phyloP scores from a whole-genome alignment of 2,888 invertebrate species.

The Acleris cristana region DNA sequence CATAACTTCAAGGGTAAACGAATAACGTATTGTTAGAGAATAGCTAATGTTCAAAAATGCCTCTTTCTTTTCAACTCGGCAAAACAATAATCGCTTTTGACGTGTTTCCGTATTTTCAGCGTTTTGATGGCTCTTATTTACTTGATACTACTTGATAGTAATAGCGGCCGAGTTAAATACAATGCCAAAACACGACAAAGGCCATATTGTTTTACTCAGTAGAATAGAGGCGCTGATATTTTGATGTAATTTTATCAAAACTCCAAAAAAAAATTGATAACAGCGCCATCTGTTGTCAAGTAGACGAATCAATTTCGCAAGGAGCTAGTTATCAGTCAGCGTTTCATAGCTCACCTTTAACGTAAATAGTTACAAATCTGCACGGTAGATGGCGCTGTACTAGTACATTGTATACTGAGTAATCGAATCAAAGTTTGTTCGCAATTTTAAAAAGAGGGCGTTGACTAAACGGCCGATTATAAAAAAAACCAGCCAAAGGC shows the following conservation, averaged over 20 bases:
- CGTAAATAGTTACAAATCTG: background rate
- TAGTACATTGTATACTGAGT: background rate
- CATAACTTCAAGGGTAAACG: conserved; percentile 1
- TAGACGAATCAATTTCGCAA: conserved; percentile 8
- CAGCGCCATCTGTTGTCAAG: conserved; percentile 21
- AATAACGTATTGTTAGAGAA: background rate
- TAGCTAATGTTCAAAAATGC: background rate
- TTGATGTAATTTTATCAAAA: no score
- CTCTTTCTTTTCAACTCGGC: no score
- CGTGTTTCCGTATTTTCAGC: no score
- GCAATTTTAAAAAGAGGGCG: background rate
- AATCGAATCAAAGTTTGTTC: background rate
- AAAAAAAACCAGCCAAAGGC: no score
- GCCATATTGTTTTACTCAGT: no score
- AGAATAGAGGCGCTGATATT: no score
- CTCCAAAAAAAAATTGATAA: background rate
- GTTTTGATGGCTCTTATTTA: no score
- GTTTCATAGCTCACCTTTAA: background rate
- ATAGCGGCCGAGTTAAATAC: no score
- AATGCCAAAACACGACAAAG: no score
- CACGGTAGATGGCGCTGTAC: conserved; percentile 18
- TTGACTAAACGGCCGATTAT: background rate
- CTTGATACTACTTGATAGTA: no score
- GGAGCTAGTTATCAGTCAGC: background rate
- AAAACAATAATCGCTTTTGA: no score